A percentile compares a stretch with the other conserved stretches of the same genome.
These are phyloP conservation scores for Antidorcas marsupialis DNA, from an alignment of 2,113 vertebrate species.

Conservation along the genomic window DNA sequence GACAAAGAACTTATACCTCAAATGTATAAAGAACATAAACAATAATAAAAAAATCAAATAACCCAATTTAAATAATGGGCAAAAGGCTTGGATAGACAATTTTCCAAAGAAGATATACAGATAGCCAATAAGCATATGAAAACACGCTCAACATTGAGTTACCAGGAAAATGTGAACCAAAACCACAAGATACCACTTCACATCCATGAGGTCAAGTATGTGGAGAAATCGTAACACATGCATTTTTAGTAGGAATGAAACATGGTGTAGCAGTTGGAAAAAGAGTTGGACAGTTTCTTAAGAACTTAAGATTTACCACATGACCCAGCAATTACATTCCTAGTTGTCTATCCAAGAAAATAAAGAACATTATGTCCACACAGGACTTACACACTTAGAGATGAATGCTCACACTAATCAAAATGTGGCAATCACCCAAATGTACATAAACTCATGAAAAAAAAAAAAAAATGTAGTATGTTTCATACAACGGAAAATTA, in stretches of 20 bases:
- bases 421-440: not conserved
- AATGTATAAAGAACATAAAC: not conserved
- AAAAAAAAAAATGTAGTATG: not conserved
- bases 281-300: not conserved
- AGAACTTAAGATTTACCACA: not conserved
- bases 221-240: not conserved
- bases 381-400: not conserved
- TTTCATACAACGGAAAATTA: not conserved
- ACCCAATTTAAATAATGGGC: not conserved
- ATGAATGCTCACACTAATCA: not conserved
- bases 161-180: not conserved
- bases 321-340: not conserved
- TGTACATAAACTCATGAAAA: not conserved
- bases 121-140: not conserved
- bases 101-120: not conserved
- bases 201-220: not conserved
- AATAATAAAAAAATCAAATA: not conserved
- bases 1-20: not conserved
- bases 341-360: not conserved
- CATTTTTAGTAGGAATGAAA: not conserved
- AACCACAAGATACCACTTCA: not conserved
- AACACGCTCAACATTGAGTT: not conserved
- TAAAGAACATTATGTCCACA: not conserved
- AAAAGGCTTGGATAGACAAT: not conserved
- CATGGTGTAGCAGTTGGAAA: not conserved